Conservation (phyloP, 2,113 vertebrate genomes). For the Melanocharis versteri region DNA sequence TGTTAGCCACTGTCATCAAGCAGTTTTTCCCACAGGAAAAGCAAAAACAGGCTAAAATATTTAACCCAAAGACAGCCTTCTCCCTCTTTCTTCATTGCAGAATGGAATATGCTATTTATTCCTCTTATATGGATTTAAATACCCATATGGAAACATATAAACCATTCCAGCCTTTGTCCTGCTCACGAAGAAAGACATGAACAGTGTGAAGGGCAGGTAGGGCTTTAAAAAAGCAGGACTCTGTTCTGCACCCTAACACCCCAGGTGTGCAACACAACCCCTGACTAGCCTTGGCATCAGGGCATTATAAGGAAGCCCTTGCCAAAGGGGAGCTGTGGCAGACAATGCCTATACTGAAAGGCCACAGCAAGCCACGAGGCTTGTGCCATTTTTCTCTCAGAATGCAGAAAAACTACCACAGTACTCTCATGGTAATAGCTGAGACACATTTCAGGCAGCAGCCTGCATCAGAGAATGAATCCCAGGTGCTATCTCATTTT, state of each 20-base stretch:
- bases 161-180: neutral
- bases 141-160: neutral
- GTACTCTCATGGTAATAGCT: fast-evolving
- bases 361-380: neutral
- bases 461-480: neutral
- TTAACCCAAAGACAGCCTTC: neutral
- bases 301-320: neutral
- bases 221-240: neutral
- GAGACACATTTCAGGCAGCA: neutral
- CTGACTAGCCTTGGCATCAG: neutral
- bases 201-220: neutral
- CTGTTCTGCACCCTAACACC: neutral
- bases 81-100: neutral
- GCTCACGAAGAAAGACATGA: neutral
- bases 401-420: neutral
- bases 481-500: neutral
- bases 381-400: neutral
- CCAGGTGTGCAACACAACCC: neutral
- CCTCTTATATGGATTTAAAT: neutral
- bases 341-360: fast-evolving
- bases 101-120: neutral
- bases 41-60: neutral
- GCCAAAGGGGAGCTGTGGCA: neutral
- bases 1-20: neutral
- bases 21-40: neutral